These are phyloP conservation scores for Synanthedon tipuliformis DNA, from an alignment of 2,888 invertebrate species.

Conservation along the genomic window DNA sequence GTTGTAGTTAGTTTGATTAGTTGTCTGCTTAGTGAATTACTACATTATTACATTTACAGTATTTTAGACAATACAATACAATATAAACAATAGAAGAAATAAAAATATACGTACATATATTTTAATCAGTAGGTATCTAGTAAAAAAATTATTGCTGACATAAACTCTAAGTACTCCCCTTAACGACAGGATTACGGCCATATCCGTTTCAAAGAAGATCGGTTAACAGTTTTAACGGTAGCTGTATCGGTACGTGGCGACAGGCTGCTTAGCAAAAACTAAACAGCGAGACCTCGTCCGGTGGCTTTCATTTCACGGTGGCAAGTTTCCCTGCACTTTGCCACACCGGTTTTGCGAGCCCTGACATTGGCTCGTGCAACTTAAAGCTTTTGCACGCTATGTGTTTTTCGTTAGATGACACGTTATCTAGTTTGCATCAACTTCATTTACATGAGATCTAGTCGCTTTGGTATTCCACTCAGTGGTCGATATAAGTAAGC, in stretches of 20 bases:
- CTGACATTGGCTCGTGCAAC: constrained; percentile 21
- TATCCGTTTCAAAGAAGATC: neutral
- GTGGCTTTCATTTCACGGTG: constrained; percentile 34
- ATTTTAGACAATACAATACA: no score
- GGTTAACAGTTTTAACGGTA: constrained; percentile 5
- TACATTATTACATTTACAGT: no score
- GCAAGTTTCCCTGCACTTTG: constrained; percentile 36
- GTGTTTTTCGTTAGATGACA: neutral
- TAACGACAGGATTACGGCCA: neutral
- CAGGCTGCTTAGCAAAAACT: constrained; percentile 27
- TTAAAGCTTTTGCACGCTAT: neutral
- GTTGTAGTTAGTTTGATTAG: no score
- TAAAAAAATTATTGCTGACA: no score
- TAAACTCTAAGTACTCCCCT: no score
- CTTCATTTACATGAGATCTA: no score
- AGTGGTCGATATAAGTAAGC: no score
- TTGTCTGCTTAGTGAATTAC: no score
- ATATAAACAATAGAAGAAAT: no score
- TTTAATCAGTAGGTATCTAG: no score
- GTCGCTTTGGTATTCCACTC: no score
- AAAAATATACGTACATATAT: no score
- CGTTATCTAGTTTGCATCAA: neutral
- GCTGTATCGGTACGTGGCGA: constrained; percentile 19
- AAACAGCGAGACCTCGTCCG: neutral
- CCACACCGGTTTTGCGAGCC: constrained; percentile 31